phyloP scores from a whole-genome alignment of 2,113 vertebrate species.

The Sclerurus mexicanus region DNA sequence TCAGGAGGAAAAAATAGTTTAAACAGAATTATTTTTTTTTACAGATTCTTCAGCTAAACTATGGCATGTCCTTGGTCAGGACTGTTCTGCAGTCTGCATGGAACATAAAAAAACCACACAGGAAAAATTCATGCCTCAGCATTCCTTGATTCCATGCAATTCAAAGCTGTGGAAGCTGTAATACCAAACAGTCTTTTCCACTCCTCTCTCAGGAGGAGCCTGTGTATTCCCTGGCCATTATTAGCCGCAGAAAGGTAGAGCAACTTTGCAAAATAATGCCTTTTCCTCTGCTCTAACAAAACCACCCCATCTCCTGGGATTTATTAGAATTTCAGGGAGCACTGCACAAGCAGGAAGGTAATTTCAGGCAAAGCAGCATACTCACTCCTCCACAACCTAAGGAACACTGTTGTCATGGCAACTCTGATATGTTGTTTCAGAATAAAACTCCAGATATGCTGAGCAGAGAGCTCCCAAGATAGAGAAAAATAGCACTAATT shows the following conservation, averaged over 20 bases:
- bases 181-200: neutral
- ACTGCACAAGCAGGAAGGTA: neutral
- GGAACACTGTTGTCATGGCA: slow-evolving; percentile 24
- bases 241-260: neutral
- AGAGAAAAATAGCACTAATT: neutral
- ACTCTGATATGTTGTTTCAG: neutral
- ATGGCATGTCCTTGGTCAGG: neutral
- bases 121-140: neutral
- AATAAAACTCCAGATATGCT: neutral
- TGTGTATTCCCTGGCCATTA: neutral
- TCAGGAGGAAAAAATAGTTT: neutral
- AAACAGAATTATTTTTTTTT: neutral
- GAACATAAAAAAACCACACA: neutral
- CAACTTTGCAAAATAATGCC: neutral
- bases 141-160: neutral
- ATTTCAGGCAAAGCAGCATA: neutral
- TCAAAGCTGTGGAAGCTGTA: neutral
- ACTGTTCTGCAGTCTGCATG: neutral
- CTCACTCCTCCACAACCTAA: neutral
- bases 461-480: neutral
- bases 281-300: neutral
- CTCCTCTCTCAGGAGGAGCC: neutral
- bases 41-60: neutral
- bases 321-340: neutral
- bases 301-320: neutral